Percentiles rank a stretch among this genome's conserved stretches.
phyloP scores from a whole-genome alignment of 2,888 invertebrate genomes.

The Creontiades dilutus region DNA sequence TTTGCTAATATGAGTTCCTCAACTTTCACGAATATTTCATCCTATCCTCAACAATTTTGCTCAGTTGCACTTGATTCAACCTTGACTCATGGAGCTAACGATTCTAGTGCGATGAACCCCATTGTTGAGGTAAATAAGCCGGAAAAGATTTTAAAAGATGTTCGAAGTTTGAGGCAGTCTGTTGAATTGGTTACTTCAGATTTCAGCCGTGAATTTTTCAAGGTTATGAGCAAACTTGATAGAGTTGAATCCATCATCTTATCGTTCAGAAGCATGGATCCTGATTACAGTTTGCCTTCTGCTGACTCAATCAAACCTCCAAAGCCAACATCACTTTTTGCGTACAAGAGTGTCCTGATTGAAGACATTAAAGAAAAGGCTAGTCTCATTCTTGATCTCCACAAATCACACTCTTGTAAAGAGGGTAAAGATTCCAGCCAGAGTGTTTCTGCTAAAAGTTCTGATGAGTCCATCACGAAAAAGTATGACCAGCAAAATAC shows the following conservation, averaged over 20 bases:
- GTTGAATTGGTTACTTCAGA: neutral
- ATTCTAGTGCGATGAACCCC: neutral
- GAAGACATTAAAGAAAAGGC: constrained; percentile 22
- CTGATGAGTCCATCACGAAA: neutral
- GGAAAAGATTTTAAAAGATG: neutral
- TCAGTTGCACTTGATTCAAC: neutral
- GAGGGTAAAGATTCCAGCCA: neutral
- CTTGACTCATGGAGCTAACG: neutral
- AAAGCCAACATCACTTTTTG: too few relatives aligned
- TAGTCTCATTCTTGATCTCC: neutral
- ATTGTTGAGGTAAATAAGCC: neutral
- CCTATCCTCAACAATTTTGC: constrained; percentile 37
- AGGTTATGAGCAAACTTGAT: neutral
- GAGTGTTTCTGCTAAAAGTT: neutral
- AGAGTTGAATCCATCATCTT: constrained; percentile 10
- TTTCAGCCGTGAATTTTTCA: constrained; percentile 22
- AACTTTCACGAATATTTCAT: neutral
- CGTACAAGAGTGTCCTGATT: constrained; percentile 4
- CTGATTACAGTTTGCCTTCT: neutral
- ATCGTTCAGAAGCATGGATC: neutral
- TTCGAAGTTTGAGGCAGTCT: neutral
- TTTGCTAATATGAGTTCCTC: neutral
- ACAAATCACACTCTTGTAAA: neutral
- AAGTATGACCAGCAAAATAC: neutral
- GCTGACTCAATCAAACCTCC: too few relatives aligned